A percentile compares a stretch with the other conserved stretches of the same genome.
Evolutionary conservation across 2,113 vertebrate genomes (phyloP).

Genomic region (Isichthys henryi): DNA sequence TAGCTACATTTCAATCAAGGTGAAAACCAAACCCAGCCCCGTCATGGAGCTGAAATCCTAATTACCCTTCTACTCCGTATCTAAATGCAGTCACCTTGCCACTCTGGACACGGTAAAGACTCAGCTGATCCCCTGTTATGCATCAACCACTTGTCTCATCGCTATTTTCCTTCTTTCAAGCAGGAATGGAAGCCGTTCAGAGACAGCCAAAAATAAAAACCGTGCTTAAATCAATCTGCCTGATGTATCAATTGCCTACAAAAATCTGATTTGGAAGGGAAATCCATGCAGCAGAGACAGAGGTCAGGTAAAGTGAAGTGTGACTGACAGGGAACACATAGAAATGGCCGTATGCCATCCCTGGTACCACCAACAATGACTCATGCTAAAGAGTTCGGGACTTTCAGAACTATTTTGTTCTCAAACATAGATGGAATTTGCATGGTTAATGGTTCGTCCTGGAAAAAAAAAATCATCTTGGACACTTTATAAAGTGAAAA

Average conservation of each 20-base stretch:
- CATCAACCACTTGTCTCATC: not conserved
- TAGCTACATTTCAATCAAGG: slow-evolving; percentile 23
- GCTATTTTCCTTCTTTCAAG: not conserved
- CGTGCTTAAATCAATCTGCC: not conserved
- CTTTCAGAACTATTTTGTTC: not conserved
- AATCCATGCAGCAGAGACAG: not conserved
- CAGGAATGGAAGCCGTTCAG: not conserved
- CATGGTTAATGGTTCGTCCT: not conserved
- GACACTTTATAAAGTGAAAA: not conserved
- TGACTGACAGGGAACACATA: not conserved
- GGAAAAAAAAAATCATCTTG: not conserved
- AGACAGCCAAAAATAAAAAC: not conserved
- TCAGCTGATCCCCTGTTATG: slow-evolving; percentile 11
- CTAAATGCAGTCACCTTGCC: slow-evolving; percentile 45
- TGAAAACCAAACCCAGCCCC: slow-evolving; percentile 27
- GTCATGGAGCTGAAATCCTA: slow-evolving; percentile 48
- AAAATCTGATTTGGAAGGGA: not conserved
- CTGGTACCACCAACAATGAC: not conserved
- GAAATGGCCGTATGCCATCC: not conserved
- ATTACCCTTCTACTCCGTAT: slow-evolving; percentile 44
- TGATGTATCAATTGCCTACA: not conserved
- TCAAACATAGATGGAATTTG: not conserved
- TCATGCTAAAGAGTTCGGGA: not conserved
- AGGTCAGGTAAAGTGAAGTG: not conserved
- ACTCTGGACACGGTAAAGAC: slow-evolving; percentile 16